These are phyloP conservation scores for Notoglanidium macrostoma DNA, from an alignment of 2,797 vertebrate genomes.

Conservation along the genomic window DNA sequence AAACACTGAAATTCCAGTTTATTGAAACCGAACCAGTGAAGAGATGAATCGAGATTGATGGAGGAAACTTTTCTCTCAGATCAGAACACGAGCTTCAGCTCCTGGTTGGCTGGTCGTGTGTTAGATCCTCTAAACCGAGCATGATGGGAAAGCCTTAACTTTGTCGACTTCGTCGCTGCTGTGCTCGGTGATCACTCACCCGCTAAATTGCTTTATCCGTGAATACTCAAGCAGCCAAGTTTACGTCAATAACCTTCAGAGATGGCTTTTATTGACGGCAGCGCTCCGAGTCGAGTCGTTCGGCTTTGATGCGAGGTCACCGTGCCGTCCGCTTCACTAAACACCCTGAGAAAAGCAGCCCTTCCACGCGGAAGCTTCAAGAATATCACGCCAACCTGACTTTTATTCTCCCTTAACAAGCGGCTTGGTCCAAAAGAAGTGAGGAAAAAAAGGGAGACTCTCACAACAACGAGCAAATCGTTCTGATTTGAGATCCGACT, in stretches of 20 bases:
- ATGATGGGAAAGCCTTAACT: neutral
- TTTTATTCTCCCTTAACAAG: neutral
- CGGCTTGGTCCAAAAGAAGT: neutral
- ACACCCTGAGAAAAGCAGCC: neutral
- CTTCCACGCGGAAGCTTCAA: neutral
- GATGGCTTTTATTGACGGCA: conserved; percentile 61
- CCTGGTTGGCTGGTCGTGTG: neutral
- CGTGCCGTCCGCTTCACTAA: conserved; percentile 7
- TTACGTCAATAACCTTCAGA: conserved; percentile 67
- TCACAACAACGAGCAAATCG: neutral
- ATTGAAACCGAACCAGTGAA: neutral
- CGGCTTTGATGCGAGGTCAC: conserved; percentile 64
- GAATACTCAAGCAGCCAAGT: conserved; percentile 71
- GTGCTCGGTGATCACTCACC: conserved; percentile 68
- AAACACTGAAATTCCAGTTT: neutral
- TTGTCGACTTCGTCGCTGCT: conserved; percentile 60
- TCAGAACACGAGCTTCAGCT: neutral
- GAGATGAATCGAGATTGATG: conserved; percentile 2
- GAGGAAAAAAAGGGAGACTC: neutral
- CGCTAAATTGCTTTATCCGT: conserved; percentile 69
- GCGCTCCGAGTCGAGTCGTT: conserved; percentile 58
- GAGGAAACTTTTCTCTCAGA: neutral
- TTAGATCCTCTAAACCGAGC: neutral
- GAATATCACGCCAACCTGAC: neutral
- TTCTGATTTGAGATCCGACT: neutral